Evolutionary conservation across 2,888 invertebrate species (phyloP).

Genomic region (Macropis europaea): DNA sequence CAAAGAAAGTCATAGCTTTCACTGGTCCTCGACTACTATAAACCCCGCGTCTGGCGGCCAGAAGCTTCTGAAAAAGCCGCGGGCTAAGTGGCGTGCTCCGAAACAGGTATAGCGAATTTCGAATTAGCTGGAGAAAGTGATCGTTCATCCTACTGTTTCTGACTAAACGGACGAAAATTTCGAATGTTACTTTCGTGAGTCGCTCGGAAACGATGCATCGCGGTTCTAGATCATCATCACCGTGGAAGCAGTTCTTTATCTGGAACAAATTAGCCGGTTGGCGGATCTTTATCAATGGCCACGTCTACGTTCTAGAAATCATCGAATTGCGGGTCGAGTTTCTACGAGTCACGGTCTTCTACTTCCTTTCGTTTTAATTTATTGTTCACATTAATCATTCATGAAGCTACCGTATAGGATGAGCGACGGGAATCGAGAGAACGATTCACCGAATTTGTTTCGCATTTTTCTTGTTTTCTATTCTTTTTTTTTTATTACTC

Average conservation of each 20-base stretch:
- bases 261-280: slow-evolving; percentile 15
- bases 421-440: too few relatives aligned
- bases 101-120: background rate
- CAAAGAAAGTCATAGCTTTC: slow-evolving; percentile 62
- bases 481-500: too few relatives aligned
- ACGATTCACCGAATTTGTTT: background rate
- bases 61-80: slow-evolving; percentile 19
- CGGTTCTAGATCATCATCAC: background rate
- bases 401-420: slow-evolving; percentile 35
- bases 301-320: slow-evolving; percentile 35
- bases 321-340: slow-evolving; percentile 29
- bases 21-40: slow-evolving; percentile 35
- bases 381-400: slow-evolving; percentile 51
- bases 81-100: slow-evolving; percentile 1
- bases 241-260: background rate
- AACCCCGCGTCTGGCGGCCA: slow-evolving; percentile 7
- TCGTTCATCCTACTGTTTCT: background rate
- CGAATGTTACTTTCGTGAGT: background rate
- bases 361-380: slow-evolving; percentile 43
- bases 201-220: too few relatives aligned
- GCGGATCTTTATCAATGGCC: slow-evolving; percentile 35
- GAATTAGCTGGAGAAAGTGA: slow-evolving; percentile 27
- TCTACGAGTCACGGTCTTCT: slow-evolving; percentile 51
- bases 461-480: too few relatives aligned
- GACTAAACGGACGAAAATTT: background rate